Evolutionary conservation across 2,113 vertebrate species (phyloP), one percentile per base, ranked within the genome.

Genomic region (Centropristis striata): DNA sequence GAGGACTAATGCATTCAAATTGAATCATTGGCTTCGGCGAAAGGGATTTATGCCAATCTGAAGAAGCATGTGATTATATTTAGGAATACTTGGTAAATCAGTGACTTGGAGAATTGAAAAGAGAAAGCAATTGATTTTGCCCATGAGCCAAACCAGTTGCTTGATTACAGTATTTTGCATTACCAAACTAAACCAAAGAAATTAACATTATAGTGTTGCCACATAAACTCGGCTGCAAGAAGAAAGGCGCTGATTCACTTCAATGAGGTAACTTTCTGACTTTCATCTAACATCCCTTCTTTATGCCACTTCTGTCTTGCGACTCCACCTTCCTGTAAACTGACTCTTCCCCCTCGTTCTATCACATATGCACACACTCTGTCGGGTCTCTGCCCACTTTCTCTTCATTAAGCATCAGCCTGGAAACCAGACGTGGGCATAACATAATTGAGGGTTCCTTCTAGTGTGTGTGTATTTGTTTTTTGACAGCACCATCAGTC

Each of bases 1-100:
- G 87, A 70, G 32, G 77, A 80, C 72, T 88, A 88, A 93, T 88
- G 83, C 80, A 87, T 89, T 89, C 73, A 83, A 89, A 90, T 81
- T 89, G 78, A 83, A 91, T 90, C 80, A 76, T 36, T 81, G 73
- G 76, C 71, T 86, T 83, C 49, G 70, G 71, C 60, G 58, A 78
- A 71, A 71, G 58, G 81, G 71, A 86, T 88, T 87, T 58, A 76
- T 86, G 71, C 72, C 78, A 80, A 75, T 78, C 61, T 87, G 44
- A 72, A 85, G 66, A 73, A 84, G 79, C 60, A 60, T 89, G 71
- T 89, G 83, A 92, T 90, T 88, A 88, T 86, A 77, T 78, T 80
- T 65, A 79, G 67, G 23, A 81, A 72, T 79, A 88, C 68, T 85
- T 70, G 61, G 59, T 74, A 75, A 91, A 80, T 91, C 80, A 83